A percentile compares a stretch with the other conserved stretches of the same genome.
Conservation (phyloP, 2,113 vertebrate genomes). For the Pandion haliaetus region DNA sequence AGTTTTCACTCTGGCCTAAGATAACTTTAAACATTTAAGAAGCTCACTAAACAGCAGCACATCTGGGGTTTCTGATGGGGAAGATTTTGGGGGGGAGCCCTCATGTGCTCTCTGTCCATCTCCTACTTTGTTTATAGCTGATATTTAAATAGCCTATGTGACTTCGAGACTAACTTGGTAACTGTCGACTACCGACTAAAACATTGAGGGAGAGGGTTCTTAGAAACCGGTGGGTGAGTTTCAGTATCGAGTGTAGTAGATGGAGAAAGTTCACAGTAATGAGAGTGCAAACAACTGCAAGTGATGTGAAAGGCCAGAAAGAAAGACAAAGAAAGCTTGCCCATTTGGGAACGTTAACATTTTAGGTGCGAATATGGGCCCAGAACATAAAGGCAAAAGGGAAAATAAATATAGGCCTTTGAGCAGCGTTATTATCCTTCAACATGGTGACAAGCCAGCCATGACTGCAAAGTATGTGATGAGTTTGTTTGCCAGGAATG, state of each 20-base stretch:
- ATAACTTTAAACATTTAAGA: not conserved
- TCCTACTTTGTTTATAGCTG: not conserved
- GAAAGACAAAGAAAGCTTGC: not conserved
- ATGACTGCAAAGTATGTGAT: not conserved
- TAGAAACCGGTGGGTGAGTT: not conserved
- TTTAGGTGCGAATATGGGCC: not conserved
- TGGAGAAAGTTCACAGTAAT: not conserved
- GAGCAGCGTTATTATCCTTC: not conserved
- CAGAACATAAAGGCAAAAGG: not conserved
- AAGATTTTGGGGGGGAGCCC: not conserved
- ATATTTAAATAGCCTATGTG: not conserved
- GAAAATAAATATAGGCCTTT: not conserved
- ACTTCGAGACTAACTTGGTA: not conserved
- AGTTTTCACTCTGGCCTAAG: not conserved
- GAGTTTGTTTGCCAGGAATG: not conserved
- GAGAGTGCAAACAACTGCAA: not conserved
- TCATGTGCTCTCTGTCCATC: not conserved
- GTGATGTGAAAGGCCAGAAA: not conserved
- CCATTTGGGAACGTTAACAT: not conserved
- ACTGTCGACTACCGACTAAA: not conserved
- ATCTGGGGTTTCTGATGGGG: not conserved
- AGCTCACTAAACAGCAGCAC: not conserved
- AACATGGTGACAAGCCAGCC: not conserved
- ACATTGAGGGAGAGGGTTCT: not conserved
- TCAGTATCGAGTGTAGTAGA: not conserved